Conservation (phyloP, 2,797 vertebrate species). For the Fratercula arctica region DNA sequence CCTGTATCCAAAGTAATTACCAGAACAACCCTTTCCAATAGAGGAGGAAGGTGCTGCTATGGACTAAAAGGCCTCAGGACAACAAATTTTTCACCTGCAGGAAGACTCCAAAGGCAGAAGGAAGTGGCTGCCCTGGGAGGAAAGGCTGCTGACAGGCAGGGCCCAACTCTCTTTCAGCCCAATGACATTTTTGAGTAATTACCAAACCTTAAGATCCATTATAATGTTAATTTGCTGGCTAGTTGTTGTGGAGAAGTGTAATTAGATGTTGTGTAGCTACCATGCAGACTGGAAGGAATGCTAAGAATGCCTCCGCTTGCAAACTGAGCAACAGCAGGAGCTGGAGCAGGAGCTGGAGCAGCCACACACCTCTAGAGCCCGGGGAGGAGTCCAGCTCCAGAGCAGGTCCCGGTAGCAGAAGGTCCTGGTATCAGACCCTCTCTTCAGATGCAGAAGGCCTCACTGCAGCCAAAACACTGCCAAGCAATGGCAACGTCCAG, state of each 20-base stretch:
- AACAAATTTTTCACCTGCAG: background rate
- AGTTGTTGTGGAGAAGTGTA: constrained; percentile 85
- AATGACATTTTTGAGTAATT: constrained; percentile 64
- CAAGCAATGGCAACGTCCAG: background rate
- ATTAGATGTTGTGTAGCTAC: constrained; percentile 84
- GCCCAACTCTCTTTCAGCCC: background rate
- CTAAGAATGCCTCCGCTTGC: constrained; percentile 75
- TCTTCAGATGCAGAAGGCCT: background rate
- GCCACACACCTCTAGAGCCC: background rate
- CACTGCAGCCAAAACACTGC: background rate
- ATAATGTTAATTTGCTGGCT: constrained; percentile 85
- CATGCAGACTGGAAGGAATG: constrained; percentile 86
- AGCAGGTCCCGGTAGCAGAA: background rate
- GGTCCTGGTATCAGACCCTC: too few species aligned
- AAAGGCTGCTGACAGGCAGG: background rate
- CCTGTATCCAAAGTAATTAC: background rate
- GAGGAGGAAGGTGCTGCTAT: background rate
- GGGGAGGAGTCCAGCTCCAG: background rate
- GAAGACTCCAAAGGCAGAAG: background rate
- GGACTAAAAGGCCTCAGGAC: background rate
- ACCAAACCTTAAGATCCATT: constrained; percentile 71
- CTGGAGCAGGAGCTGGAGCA: background rate
- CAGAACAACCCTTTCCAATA: background rate
- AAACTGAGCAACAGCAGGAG: background rate
- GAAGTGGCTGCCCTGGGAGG: background rate